Percentiles rank a stretch among this genome's conserved stretches.
phyloP scores from a whole-genome alignment of 2,888 invertebrate species.

The Graphium colonna region DNA sequence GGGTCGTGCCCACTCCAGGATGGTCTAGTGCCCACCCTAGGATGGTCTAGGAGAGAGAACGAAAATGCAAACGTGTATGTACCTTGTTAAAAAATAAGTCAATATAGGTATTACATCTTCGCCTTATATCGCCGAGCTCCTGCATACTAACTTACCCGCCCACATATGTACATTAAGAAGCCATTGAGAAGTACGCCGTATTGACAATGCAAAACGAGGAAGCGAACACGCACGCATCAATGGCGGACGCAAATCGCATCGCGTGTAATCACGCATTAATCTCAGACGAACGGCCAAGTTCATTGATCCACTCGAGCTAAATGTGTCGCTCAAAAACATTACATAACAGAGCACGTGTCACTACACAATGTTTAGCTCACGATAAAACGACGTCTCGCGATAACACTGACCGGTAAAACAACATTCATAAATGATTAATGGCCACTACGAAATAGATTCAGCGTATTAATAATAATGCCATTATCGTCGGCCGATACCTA shows the following conservation, averaged over 20 bases:
- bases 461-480: slow-evolving; percentile 67
- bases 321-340: slow-evolving; percentile 78
- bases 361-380: slow-evolving; percentile 77
- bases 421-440: slow-evolving; percentile 74
- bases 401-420: slow-evolving; percentile 53
- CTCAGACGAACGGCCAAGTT: slow-evolving; percentile 77
- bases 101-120: too few relatives aligned
- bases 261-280: slow-evolving; percentile 79
- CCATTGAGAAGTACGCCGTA: too few relatives aligned
- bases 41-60: too few relatives aligned
- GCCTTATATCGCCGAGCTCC: too few relatives aligned
- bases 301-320: slow-evolving; percentile 79
- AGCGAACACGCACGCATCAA: background rate
- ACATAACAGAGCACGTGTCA: slow-evolving; percentile 72
- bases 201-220: slow-evolving; percentile 64
- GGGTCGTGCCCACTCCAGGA: too few relatives aligned
- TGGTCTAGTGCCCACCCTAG: too few relatives aligned
- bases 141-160: too few relatives aligned
- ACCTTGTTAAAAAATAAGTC: too few relatives aligned
- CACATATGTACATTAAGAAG: too few relatives aligned
- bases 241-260: slow-evolving; percentile 73
- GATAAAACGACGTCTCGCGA: slow-evolving; percentile 74
- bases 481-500: slow-evolving; percentile 70
- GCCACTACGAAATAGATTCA: slow-evolving; percentile 72
- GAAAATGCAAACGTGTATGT: too few relatives aligned